These are phyloP conservation scores for Serinus canaria DNA, from an alignment of 2,113 vertebrate species.

Conservation along the genomic window DNA sequence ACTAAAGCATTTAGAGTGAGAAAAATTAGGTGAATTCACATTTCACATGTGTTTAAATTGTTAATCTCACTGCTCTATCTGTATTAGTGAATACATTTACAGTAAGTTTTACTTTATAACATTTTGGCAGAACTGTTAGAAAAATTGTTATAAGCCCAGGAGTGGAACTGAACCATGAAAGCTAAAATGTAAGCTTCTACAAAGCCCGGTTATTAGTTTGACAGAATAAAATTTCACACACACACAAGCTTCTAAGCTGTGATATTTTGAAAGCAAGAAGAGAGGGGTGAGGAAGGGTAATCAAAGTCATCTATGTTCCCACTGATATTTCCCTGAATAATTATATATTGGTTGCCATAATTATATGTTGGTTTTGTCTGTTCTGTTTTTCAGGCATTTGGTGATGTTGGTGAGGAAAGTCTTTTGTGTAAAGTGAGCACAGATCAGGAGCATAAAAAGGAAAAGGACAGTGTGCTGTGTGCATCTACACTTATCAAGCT, in stretches of 20 bases:
- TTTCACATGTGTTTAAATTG: slow-evolving; percentile 56
- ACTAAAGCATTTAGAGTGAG: slow-evolving; percentile 1
- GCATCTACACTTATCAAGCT: background rate
- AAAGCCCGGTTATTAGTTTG: slow-evolving; percentile 55
- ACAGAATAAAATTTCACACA: slow-evolving; percentile 67
- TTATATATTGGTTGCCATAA: background rate
- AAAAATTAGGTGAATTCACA: slow-evolving; percentile 45
- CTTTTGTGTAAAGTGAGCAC: slow-evolving; percentile 1
- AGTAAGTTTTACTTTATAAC: slow-evolving; percentile 18
- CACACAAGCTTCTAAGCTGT: slow-evolving; percentile 5
- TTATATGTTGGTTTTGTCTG: background rate
- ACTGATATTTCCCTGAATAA: slow-evolving; percentile 10
- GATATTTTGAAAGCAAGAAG: slow-evolving; percentile 29
- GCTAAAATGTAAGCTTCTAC: slow-evolving; percentile 41
- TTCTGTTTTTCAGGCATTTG: slow-evolving; percentile 78
- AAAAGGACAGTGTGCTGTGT: background rate
- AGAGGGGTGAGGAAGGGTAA: background rate
- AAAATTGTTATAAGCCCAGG: slow-evolving; percentile 49
- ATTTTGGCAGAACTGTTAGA: slow-evolving; percentile 57
- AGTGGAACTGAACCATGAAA: slow-evolving; percentile 63
- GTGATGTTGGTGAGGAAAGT: slow-evolving; percentile 64
- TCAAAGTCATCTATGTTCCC: slow-evolving; percentile 15
- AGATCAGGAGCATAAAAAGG: background rate
- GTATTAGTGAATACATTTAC: slow-evolving; percentile 45
- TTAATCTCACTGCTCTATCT: slow-evolving; percentile 32